Evolutionary conservation across 2,113 vertebrate genomes (phyloP).

Genomic region (Eretmochelys imbricata): DNA sequence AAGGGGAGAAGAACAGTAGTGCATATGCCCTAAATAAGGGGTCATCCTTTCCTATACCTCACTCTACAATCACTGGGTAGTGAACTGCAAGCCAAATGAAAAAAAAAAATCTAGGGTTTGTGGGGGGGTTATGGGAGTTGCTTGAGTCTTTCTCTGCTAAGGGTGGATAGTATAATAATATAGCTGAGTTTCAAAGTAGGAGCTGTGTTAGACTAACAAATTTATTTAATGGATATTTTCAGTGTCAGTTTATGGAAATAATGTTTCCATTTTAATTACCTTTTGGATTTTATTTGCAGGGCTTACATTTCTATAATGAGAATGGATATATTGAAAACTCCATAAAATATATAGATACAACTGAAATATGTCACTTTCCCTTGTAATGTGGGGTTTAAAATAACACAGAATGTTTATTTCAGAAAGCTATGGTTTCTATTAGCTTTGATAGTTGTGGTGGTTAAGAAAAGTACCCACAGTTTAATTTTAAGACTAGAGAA

Average conservation of each 20-base stretch:
- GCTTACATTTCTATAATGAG: background rate
- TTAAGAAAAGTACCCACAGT: background rate
- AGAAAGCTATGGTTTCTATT: background rate
- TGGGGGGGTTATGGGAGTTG: too few species aligned
- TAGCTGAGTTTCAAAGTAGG: too few species aligned
- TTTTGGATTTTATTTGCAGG: slow-evolving; percentile 59
- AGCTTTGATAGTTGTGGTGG: background rate
- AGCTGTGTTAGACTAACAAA: too few species aligned
- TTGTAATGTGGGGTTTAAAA: background rate
- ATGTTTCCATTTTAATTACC: slow-evolving; percentile 50
- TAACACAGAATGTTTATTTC: background rate
- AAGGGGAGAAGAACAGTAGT: too few species aligned
- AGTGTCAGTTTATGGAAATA: slow-evolving; percentile 52
- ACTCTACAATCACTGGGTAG: too few species aligned
- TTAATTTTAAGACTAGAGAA: background rate
- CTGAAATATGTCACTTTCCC: background rate
- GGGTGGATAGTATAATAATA: too few species aligned
- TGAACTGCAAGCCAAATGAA: too few species aligned
- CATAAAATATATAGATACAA: slow-evolving; percentile 50
- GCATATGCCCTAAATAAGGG: too few species aligned
- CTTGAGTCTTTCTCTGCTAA: too few species aligned
- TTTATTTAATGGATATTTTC: slow-evolving; percentile 64
- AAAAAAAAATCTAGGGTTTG: too few species aligned
- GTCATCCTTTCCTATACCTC: too few species aligned
- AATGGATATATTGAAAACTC: slow-evolving; percentile 20